Base-by-base conservation (phyloP, 1,140 invertebrate species). In the Spodoptera frugiperda region DNA sequence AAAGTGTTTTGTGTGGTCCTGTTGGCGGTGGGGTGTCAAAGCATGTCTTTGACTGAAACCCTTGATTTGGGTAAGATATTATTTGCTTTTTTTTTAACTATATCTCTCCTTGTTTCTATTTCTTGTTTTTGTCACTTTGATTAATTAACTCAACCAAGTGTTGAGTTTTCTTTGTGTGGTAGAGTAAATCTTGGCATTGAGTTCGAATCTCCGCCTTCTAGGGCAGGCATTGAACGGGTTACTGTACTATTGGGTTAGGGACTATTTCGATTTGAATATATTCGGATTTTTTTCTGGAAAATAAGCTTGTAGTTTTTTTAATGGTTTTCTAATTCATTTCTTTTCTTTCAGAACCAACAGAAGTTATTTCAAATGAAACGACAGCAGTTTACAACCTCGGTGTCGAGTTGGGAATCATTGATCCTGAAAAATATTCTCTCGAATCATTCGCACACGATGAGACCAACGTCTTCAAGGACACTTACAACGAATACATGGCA, bases 331-430 rank as follows among this genome's bases (percentile, higher is more conserved):
- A 25, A 25, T 25, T 25, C 25, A 3, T 25, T 25, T 25, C 25
- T 25, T n/a, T 25, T 25, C 25, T 61, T 76, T 17, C 48, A 67
- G 73, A n/a, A 5, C 33, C 12, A 17, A 76, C 65, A 54, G 46
- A 61, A n/a, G 39, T 57, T 11, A 12, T 54, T 55, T 54, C 73
- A 25, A 65, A 44, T 12, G 21, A 76, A 49, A 76, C 73, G 25
- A 33, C 73, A 46, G 80, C 84, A 63, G 51, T 74, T 8, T 90
- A 88, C 81, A 79, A 79, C 70, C 80, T 71, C 46, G 85, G 84
- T 21, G 87, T 92, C 77, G 82, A 85, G 19, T 63, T 84, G 78
- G 86, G 86, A 76, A 90, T 91, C 84, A 92, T 92, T 46, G 86
- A 89, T 84, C 82, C 76, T 6, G 79, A 88, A 82, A 91, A 91